These are phyloP conservation scores for Branchellion lobata DNA, from an alignment of 2,888 invertebrate species.

Conservation along the genomic window DNA sequence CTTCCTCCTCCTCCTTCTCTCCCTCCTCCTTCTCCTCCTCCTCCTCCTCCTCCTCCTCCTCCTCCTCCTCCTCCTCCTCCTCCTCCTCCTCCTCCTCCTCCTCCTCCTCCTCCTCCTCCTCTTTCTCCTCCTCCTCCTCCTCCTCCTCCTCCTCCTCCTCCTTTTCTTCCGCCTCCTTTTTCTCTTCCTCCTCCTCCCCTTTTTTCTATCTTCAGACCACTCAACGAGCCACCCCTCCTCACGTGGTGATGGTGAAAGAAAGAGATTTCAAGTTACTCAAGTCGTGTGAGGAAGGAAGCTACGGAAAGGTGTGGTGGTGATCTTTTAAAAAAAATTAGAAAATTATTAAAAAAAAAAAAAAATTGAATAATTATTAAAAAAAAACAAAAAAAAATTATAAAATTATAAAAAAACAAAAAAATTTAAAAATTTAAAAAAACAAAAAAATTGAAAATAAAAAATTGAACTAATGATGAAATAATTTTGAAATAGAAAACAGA, in stretches of 20 bases:
- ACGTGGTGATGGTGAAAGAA: neutral
- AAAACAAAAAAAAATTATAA: neutral
- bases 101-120: slow-evolving; percentile 28
- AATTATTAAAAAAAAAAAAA: neutral
- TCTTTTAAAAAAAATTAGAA: neutral
- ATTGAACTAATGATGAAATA: too few species aligned
- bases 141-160: slow-evolving; percentile 30
- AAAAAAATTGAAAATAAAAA: too few species aligned
- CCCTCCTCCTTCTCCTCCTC: neutral
- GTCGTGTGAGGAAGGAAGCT: neutral
- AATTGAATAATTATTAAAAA: neutral
- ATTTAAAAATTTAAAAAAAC: too few species aligned
- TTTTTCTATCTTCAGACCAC: neutral
- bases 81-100: slow-evolving; percentile 29
- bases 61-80: slow-evolving; percentile 13
- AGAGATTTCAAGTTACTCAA: neutral
- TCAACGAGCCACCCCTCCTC: neutral
- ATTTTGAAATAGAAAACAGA: too few species aligned
- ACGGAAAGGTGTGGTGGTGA: slow-evolving; percentile 5
- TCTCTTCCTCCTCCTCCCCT: slow-evolving; percentile 17
- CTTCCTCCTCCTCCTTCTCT: slow-evolving; percentile 4
- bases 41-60: slow-evolving; percentile 14
- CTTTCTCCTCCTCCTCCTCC: slow-evolving; percentile 25
- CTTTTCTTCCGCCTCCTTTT: slow-evolving; percentile 8
- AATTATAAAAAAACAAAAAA: neutral